Conservation (phyloP, 2,888 invertebrate species). For the Cistogaster globosa region DNA sequence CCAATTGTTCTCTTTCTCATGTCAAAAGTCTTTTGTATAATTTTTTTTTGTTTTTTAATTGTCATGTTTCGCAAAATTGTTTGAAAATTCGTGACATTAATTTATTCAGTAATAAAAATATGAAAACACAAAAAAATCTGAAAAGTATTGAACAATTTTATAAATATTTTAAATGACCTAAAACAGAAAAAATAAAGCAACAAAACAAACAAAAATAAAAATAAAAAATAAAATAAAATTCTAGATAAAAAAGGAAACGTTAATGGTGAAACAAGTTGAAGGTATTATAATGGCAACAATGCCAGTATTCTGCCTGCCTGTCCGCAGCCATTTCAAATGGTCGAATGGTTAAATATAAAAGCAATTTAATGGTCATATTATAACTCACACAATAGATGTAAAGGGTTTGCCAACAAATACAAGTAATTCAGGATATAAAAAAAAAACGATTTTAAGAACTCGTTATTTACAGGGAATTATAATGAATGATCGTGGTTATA, state of each 20-base stretch:
- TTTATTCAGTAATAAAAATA: slow-evolving; percentile 50
- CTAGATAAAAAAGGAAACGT: neutral
- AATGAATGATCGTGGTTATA: too few species aligned
- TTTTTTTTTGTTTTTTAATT: slow-evolving; percentile 29
- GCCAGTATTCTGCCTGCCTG: too few species aligned
- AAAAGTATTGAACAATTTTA: slow-evolving; percentile 21
- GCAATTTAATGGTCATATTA: too few species aligned
- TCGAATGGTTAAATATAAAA: too few species aligned
- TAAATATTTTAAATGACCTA: slow-evolving; percentile 3
- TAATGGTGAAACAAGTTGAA: neutral
- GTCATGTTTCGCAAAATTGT: slow-evolving; percentile 41
- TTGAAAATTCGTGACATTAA: slow-evolving; percentile 63
- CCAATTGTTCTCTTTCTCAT: slow-evolving; percentile 47
- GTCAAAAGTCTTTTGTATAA: slow-evolving; percentile 21
- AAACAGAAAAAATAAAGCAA: neutral
- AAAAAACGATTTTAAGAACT: too few species aligned
- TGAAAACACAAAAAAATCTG: neutral
- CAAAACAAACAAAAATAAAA: neutral
- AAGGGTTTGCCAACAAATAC: too few species aligned
- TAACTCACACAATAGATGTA: too few species aligned
- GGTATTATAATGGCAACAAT: too few species aligned
- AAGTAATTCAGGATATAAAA: too few species aligned
- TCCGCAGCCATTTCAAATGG: too few species aligned
- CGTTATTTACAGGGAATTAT: too few species aligned
- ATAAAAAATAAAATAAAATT: slow-evolving; percentile 3